Evolutionary conservation across 2,888 invertebrate genomes (phyloP), one percentile per base, ranked within the genome.

Genomic region (Ditula angustiorana): DNA sequence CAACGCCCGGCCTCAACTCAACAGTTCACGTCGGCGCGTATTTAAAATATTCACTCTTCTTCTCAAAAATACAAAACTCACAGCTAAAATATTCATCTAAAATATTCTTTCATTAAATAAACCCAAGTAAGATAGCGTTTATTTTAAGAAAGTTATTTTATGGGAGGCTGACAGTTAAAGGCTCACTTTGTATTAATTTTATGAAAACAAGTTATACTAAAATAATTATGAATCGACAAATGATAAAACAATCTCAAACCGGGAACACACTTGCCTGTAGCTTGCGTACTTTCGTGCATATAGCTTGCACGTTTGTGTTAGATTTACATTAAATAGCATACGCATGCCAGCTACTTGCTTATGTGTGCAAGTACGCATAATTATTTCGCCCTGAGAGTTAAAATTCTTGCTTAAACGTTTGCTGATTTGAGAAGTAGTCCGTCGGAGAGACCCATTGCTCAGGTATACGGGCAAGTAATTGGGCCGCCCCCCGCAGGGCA

Each of bases 21-120:
- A 71, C 71, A 78, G 78, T 78, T 81, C 79, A 81, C 80, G 76
- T 75, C 71, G 74, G 73, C 78, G 79, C 75, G 77, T 82, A 44
- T 53, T 58, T 64, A 78, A 88, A 87, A 87, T 88, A 87, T 88
- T 87, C 82, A 86, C 75, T 72, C 74, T 75, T 77, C 77, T 79
- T 78, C 75, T 78, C 77, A 75, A 78, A 80, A 53, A 59, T 47
- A 59, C 59, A 26, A 59, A 57, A 52, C 33, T 56, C 26, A 11
- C 11, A 23, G 33, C 30, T 63, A 33, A 47, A 61, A 49, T 41
- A 56, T 62, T 53, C 30, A 13, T 21, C 49, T 33, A n/a, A n/a
- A n/a, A n/a, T n/a, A n/a, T 47, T 46, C 21, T 28, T 44, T 52
- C 30, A 33, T 44, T 55, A 37, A 37, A 26, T 28, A 41, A 41